Conservation (phyloP, 2,888 invertebrate species). For the Apamea anceps region DNA sequence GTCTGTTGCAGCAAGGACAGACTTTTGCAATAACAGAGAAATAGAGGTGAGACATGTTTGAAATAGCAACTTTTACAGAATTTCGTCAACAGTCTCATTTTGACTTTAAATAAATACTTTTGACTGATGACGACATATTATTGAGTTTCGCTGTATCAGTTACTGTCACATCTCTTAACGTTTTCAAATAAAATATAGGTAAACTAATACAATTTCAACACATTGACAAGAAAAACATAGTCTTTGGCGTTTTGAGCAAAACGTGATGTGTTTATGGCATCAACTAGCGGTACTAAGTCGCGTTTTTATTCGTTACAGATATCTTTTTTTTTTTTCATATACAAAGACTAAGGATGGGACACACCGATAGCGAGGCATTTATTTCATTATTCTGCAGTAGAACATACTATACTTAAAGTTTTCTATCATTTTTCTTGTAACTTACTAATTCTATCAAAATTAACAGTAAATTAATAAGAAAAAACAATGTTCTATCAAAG, state of each 20-base stretch:
- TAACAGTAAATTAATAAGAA: background rate
- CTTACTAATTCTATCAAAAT: background rate
- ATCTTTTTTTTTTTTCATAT: constrained; percentile 56
- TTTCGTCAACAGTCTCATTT: constrained; percentile 40
- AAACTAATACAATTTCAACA: constrained; percentile 69
- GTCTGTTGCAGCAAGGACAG: constrained; percentile 45
- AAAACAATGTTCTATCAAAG: background rate
- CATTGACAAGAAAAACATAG: constrained; percentile 70
- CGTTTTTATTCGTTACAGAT: constrained; percentile 68
- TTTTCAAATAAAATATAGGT: constrained; percentile 49
- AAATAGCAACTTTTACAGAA: constrained; percentile 32
- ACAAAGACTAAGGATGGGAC: constrained; percentile 59
- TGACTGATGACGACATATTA: constrained; percentile 27
- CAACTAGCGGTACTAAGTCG: constrained; percentile 85
- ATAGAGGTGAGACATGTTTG: constrained; percentile 32
- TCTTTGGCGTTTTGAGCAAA: constrained; percentile 90
- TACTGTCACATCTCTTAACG: constrained; percentile 40
- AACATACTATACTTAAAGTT: background rate
- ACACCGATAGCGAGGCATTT: constrained; percentile 40
- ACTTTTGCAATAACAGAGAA: constrained; percentile 43
- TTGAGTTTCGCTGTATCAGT: constrained; percentile 33
- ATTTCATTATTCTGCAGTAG: background rate
- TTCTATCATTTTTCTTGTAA: background rate
- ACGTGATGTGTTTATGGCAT: constrained; percentile 83
- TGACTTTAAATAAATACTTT: constrained; percentile 54